Evolutionary conservation across 2,888 invertebrate species (phyloP).

Genomic region (Plusia festucae): DNA sequence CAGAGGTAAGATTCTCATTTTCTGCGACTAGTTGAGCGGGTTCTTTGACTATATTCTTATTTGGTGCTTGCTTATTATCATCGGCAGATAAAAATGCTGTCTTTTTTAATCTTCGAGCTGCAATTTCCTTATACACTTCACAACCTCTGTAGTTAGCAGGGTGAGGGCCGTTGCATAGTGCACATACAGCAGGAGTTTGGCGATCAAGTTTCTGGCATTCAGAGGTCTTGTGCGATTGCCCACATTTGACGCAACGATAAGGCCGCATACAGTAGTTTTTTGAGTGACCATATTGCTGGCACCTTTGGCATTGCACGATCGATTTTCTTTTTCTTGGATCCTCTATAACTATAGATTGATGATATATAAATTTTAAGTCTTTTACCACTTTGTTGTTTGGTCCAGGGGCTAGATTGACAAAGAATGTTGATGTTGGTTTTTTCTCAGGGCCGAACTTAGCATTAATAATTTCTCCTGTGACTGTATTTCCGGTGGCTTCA

Average conservation of each 20-base stretch:
- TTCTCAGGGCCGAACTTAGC: slow-evolving; percentile 5
- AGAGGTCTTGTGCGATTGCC: background rate
- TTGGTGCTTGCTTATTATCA: no score
- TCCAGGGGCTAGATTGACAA: slow-evolving; percentile 1
- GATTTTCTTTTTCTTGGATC: background rate
- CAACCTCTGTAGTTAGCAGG: slow-evolving; percentile 35
- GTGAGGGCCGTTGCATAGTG: slow-evolving; percentile 10
- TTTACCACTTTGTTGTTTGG: slow-evolving; percentile 1
- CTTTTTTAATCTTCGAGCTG: slow-evolving; percentile 3
- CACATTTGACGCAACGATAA: slow-evolving; percentile 18
- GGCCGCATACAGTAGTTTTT: slow-evolving; percentile 22
- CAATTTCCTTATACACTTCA: slow-evolving; percentile 20
- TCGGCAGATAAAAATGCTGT: no score
- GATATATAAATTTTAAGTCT: background rate
- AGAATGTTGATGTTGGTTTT: slow-evolving; percentile 14
- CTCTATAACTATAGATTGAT: slow-evolving; percentile 8
- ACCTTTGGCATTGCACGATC: slow-evolving; percentile 4
- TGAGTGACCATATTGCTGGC: slow-evolving; percentile 15
- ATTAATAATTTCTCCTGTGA: slow-evolving; percentile 13
- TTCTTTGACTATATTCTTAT: no score
- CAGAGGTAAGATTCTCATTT: no score
- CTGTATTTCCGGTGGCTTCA: background rate
- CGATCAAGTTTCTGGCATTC: background rate
- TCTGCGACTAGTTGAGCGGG: no score
- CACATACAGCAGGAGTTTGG: slow-evolving; percentile 13